phyloP scores from a whole-genome alignment of 2,888 invertebrate species.

The Ormyrus rosae region DNA sequence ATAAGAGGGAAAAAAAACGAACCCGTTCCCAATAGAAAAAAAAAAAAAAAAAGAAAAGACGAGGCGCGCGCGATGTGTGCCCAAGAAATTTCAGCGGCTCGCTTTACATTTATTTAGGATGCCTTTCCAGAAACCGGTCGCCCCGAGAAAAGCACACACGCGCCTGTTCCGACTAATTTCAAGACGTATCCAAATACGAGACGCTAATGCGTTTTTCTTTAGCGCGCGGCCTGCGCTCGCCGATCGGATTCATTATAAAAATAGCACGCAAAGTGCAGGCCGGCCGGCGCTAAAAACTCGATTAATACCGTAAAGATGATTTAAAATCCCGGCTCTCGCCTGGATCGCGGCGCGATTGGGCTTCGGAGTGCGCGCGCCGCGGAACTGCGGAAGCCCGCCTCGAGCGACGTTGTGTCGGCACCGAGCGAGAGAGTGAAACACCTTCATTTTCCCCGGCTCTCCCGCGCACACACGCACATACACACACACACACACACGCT shows the following conservation, averaged over 20 bases:
- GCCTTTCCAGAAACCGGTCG: slow-evolving; percentile 42
- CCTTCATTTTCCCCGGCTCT: slow-evolving; percentile 50
- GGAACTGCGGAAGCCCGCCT: slow-evolving; percentile 42
- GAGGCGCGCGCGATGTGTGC: no score
- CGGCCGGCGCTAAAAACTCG: neutral
- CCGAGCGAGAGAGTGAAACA: slow-evolving; percentile 32
- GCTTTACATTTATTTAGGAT: slow-evolving; percentile 23
- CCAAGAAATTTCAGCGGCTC: slow-evolving; percentile 11
- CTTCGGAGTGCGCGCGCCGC: slow-evolving; percentile 29
- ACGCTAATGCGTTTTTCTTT: slow-evolving; percentile 50
- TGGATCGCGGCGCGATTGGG: slow-evolving; percentile 22
- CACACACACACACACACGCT: neutral
- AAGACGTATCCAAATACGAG: neutral
- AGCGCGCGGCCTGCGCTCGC: slow-evolving; percentile 9
- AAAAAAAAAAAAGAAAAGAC: no score
- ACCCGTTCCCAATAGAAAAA: no score
- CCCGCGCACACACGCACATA: neutral
- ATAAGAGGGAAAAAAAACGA: no score
- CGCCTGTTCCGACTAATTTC: slow-evolving; percentile 9
- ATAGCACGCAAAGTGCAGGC: neutral
- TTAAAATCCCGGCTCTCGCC: slow-evolving; percentile 1
- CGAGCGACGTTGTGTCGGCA: slow-evolving; percentile 40
- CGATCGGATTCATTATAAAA: neutral
- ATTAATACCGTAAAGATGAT: neutral
- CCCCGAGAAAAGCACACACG: slow-evolving; percentile 2